Evolutionary conservation across 2,888 invertebrate species (phyloP), one percentile per base, ranked within the genome.

Genomic region (Andricus curvator): DNA sequence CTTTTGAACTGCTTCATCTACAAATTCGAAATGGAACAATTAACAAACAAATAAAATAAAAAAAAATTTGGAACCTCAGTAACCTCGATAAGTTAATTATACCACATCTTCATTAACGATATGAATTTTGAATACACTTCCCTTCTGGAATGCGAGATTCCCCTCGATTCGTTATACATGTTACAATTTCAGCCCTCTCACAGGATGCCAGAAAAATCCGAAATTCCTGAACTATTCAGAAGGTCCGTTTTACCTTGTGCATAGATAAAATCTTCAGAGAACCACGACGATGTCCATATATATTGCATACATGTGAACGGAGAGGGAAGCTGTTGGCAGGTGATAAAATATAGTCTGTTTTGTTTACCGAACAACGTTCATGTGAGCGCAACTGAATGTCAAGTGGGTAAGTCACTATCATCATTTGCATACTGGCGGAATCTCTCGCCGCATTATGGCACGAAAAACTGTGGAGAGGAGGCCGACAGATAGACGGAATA

Each of bases 291-390:
- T 67, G 37, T 15, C 48, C 70, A 48, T 70, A 48, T 44, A n/a
- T 22, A 22, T 41, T 44, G 15, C 44, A 37, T 29, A 22, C 13
- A 33, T 56, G 56, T 74, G 74, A 56, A 66, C 22, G 37, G 64
- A 48, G 65, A 22, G 48, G 65, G 44, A 66, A 78, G 77, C 65
- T 33, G 81, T 67, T 78, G 82, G 70, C 78, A 82, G 80, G 82
- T 80, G 82, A 82, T 80, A 82, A 82, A 82, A 80, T 80, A 82
- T 77, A 78, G 80, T 82, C 78, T 82, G 80, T 78, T 81, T 78
- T 77, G 80, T 78, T 66, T 62, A 48, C 4, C 48, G 48, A 15
- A 48, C 48, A 82, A 78, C 80, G 78, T 80, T 56, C 64, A 60
- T 33, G 44, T 51, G 37, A 56, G 68, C 80, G 68, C 33, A 78